phyloP scores from a whole-genome alignment of 2,888 invertebrate genomes.

The Drosophila formosana region DNA sequence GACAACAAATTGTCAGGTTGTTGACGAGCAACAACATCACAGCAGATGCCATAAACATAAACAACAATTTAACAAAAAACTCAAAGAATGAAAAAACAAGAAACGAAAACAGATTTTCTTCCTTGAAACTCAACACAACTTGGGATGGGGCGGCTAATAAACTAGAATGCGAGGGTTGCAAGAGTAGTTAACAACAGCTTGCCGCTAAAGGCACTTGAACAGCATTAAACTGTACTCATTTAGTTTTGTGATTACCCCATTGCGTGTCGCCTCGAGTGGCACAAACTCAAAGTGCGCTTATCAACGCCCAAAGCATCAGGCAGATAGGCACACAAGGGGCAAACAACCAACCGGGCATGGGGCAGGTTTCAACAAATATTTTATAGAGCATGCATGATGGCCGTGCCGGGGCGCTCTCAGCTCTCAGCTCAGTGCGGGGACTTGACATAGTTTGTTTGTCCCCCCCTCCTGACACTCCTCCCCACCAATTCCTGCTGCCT shows the following conservation, averaged over 20 bases:
- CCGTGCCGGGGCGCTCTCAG: conserved; percentile 24
- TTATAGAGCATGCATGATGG: conserved; percentile 73
- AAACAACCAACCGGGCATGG: background rate
- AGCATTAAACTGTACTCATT: conserved; percentile 73
- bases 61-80: conserved; percentile 44
- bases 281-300: conserved; percentile 69
- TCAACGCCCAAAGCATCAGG: conserved; percentile 66
- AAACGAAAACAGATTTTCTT: conserved; percentile 24
- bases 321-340: conserved; percentile 36
- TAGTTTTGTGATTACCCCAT: conserved; percentile 70
- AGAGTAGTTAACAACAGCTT: conserved; percentile 8
- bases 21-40: conserved; percentile 58
- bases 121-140: conserved; percentile 6
- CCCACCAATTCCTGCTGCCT: background rate
- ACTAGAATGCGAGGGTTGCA: conserved; percentile 3
- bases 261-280: conserved; percentile 67
- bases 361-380: conserved; percentile 69
- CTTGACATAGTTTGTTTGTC: conserved; percentile 54
- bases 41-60: conserved; percentile 39
- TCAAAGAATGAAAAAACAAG: conserved; percentile 9
- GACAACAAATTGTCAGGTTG: conserved; percentile 75
- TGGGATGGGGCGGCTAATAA: conserved; percentile 39
- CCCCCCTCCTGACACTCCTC: no score
- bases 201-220: conserved; percentile 61
- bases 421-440: conserved; percentile 42